A percentile compares a stretch with the other conserved stretches of the same genome.
These are phyloP conservation scores for Lithophane leautieri DNA, from an alignment of 2,888 invertebrate species.

Conservation along the genomic window DNA sequence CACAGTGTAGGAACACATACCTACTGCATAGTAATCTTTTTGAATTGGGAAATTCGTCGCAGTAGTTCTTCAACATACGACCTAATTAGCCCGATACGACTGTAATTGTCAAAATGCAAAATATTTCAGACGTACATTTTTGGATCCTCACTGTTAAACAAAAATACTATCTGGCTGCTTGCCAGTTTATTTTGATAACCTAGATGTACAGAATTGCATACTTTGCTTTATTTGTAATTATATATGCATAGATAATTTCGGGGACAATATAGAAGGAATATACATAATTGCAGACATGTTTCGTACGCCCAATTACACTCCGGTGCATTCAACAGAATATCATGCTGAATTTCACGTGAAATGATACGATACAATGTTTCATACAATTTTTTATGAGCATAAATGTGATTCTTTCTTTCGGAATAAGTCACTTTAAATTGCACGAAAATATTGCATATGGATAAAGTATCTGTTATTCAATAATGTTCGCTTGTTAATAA, in stretches of 20 bases:
- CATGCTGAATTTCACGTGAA: not conserved
- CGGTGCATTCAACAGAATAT: not conserved
- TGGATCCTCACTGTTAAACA: conserved; percentile 31
- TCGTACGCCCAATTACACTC: conserved; percentile 3
- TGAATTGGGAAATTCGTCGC: not conserved
- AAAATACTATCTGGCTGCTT: conserved; percentile 52
- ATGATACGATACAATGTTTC: not conserved
- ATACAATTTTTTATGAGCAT: not conserved
- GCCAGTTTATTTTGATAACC: conserved; percentile 61
- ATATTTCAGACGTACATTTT: conserved; percentile 33
- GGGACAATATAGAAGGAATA: not conserved
- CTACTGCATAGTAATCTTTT: not conserved
- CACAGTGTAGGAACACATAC: not conserved
- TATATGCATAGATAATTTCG: not conserved
- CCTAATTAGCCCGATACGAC: conserved; percentile 24
- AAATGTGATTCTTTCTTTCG: too few relatives aligned
- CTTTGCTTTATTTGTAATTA: conserved; percentile 34
- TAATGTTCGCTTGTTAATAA: not conserved
- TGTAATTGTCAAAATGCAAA: conserved; percentile 32
- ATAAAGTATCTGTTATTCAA: not conserved
- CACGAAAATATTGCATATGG: not conserved
- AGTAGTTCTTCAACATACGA: conserved; percentile 4
- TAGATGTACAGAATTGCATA: conserved; percentile 45
- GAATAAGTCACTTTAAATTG: not conserved
- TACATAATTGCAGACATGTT: conserved; percentile 16